Conservation (phyloP, 2,888 invertebrate genomes). For the Slavum lentiscoides region DNA sequence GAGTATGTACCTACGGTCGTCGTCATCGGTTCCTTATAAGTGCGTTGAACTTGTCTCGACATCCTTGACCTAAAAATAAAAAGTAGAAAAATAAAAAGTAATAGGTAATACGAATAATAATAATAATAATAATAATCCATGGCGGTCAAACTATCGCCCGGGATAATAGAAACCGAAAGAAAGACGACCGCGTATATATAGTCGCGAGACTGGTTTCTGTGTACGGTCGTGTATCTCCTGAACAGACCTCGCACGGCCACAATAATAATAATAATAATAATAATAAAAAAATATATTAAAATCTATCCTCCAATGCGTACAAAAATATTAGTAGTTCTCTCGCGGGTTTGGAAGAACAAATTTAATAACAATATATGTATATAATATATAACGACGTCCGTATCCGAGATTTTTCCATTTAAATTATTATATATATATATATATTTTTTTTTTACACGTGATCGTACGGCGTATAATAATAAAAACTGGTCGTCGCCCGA, state of each 20-base stretch:
- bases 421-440: no score
- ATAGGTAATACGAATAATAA: no score
- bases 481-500: conserved; percentile 24
- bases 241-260: neutral
- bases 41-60: conserved; percentile 49
- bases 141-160: conserved; percentile 8
- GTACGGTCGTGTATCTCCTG: no score
- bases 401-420: conserved; percentile 30
- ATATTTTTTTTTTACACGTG: no score
- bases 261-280: neutral
- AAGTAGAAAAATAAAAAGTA: neutral
- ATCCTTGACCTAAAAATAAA: conserved; percentile 48
- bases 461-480: neutral
- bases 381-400: neutral
- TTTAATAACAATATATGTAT: neutral
- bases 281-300: no score
- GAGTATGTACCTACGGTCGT: conserved; percentile 12
- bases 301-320: no score
- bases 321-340: no score
- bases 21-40: conserved; percentile 40
- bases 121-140: neutral
- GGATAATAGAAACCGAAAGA: conserved; percentile 51
- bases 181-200: conserved; percentile 21
- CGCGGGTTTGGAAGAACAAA: no score
- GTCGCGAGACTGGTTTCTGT: no score